Base-by-base conservation (phyloP, 2,888 invertebrate genomes). In the Aspidiotus rigidus region DNA sequence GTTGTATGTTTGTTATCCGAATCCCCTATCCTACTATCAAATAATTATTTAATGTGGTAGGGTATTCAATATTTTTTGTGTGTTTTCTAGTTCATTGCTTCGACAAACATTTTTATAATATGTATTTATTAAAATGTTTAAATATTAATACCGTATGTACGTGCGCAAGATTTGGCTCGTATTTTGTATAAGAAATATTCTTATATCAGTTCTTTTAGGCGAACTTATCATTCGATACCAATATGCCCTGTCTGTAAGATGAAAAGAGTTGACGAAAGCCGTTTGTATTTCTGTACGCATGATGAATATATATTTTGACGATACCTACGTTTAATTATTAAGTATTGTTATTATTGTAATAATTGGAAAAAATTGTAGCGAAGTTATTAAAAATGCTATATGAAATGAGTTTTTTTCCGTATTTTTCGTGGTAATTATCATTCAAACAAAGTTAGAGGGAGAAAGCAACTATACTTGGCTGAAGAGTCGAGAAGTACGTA, bases 321-420 rank as follows among this genome's bases (percentile, higher is more conserved):
- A 28, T 28, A n/a, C n/a, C n/a, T n/a, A 28, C 28, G 28, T 28
- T 28, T 28, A 28, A 28, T 28, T 28, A 28, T 28, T 28, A 16
- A 57, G 15, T 57, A 16, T 57, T 16, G 17, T 16, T 16, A 57
- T n/a, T 16, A n/a, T 28, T 28, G 28, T 28, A 28, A 28, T 16
- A 57, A 57, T 16, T 16, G 10, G 17, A 57, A 57, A 57, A 57
- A 57, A 57, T 16, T 57, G 57, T 57, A 57, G 57, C 57, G 15
- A 15, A 57, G 16, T 57, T 57, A 57, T n/a, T 57, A 57, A 57
- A 53, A 57, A 57, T 57, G 57, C 57, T 57, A 57, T 57, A 16
- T 16, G 17, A 7, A 16, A 57, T n/a, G 11, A 11, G 15, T 57
- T 16, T 7, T 3, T 5, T 28, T 28, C 28, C 28, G 28, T 28